Evolutionary conservation across 2,888 invertebrate species (phyloP).

Genomic region (Meteorus cinctellus): DNA sequence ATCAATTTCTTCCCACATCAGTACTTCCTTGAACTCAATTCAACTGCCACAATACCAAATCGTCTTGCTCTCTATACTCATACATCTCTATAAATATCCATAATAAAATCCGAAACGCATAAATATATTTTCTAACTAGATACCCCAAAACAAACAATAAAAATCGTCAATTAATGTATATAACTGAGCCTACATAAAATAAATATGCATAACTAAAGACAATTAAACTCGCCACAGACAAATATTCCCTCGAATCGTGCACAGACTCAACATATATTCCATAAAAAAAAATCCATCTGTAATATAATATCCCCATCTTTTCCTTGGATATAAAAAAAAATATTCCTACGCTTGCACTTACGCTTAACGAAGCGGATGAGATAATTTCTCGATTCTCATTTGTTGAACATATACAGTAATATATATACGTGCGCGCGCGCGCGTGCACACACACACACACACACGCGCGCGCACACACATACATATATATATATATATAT

Average conservation of each 20-base stretch:
- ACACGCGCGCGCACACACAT: neutral
- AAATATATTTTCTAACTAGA: constrained; percentile 33
- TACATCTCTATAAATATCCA: too few relatives aligned
- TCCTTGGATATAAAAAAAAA: neutral
- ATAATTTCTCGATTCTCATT: constrained; percentile 45
- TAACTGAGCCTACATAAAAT: neutral
- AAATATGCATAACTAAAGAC: neutral
- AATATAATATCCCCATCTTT: neutral
- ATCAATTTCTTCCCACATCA: too few relatives aligned
- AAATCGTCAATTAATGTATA: neutral
- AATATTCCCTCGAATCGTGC: neutral
- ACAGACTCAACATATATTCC: constrained; percentile 14
- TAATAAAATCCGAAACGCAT: neutral
- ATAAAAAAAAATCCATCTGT: neutral
- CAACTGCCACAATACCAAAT: too few relatives aligned
- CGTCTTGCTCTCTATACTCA: too few relatives aligned
- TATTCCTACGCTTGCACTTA: constrained; percentile 1
- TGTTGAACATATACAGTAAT: constrained; percentile 31
- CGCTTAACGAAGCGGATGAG: constrained; percentile 39
- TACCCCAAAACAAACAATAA: neutral
- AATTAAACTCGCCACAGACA: constrained; percentile 9
- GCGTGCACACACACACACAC: neutral
- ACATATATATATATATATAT: constrained; percentile 5
- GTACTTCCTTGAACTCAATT: too few relatives aligned
- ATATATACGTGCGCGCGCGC: too few relatives aligned